These are phyloP conservation scores for Halcyon badia DNA, from an alignment of 2,797 vertebrate species.

Conservation along the genomic window DNA sequence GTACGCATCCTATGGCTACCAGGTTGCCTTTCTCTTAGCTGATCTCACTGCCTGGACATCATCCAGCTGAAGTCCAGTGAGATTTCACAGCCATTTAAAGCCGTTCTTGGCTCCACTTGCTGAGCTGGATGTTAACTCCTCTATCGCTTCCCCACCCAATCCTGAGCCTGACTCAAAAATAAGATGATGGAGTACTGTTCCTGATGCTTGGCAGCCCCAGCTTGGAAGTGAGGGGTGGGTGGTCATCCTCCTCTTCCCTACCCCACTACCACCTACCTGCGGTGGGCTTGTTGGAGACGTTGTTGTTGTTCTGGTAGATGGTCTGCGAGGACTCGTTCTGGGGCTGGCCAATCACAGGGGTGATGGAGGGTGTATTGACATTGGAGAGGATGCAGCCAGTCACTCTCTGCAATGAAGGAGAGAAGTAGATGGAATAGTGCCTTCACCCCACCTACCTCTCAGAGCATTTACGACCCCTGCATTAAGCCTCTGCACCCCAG, in stretches of 20 bases:
- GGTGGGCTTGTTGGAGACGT: conserved; percentile 85
- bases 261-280: conserved; percentile 80
- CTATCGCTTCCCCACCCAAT: background rate
- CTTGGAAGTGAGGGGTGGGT: background rate
- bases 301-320: conserved; percentile 91
- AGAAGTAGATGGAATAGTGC: background rate
- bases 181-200: background rate
- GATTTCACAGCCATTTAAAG: background rate
- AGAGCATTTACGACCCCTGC: rapidly evolving
- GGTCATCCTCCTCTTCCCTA: background rate
- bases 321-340: conserved; percentile 89
- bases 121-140: background rate
- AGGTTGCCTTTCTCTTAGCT: background rate
- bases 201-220: background rate
- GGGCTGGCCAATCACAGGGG: conserved; percentile 95
- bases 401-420: conserved; percentile 86
- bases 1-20: background rate
- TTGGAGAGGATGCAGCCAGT: conserved; percentile 98
- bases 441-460: background rate
- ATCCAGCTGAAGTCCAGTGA: background rate
- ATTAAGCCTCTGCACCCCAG: rapidly evolving
- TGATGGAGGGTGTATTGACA: conserved; percentile 94
- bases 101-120: background rate
- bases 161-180: background rate
- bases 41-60: background rate